phyloP scores from a whole-genome alignment of 2,113 vertebrate genomes.

The Spermophilus dauricus region DNA sequence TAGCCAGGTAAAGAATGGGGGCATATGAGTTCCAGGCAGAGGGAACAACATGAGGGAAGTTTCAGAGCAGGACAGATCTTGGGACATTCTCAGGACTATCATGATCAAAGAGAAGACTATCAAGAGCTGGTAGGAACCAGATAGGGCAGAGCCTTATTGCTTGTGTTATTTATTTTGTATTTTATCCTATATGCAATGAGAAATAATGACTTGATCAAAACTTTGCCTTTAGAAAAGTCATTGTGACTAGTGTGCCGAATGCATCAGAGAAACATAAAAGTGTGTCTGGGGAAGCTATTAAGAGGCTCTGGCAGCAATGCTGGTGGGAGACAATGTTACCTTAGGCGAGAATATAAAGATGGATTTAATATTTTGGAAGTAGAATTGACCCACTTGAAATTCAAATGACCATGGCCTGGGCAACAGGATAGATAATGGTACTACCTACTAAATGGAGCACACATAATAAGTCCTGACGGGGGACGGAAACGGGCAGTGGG shows the following conservation, averaged over 20 bases:
- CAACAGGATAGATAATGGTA: not conserved
- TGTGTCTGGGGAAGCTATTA: not conserved
- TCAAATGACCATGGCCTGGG: not conserved
- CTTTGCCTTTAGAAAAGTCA: constrained; percentile 61
- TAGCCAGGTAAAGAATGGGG: not conserved
- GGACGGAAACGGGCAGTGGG: not conserved
- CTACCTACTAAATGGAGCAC: not conserved
- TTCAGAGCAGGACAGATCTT: not conserved
- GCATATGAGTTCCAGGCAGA: not conserved
- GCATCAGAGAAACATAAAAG: constrained; percentile 50
- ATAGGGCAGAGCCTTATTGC: not conserved
- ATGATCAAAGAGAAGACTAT: not conserved
- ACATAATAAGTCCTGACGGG: not conserved
- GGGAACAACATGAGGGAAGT: not conserved
- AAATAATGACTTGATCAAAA: constrained; percentile 36
- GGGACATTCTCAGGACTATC: not conserved
- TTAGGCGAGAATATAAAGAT: not conserved
- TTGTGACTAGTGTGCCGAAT: constrained; percentile 10
- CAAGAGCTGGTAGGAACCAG: not conserved
- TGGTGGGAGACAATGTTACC: not conserved
- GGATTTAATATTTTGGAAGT: constrained; percentile 5
- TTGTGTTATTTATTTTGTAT: constrained; percentile 32
- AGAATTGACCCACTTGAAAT: constrained; percentile 36
- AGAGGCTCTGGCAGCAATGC: constrained; percentile 38
- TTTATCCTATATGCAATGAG: constrained; percentile 53